Evolutionary conservation across 2,797 vertebrate genomes (phyloP), one percentile per base, ranked within the genome.

Genomic region (Glyptemys insculpta): DNA sequence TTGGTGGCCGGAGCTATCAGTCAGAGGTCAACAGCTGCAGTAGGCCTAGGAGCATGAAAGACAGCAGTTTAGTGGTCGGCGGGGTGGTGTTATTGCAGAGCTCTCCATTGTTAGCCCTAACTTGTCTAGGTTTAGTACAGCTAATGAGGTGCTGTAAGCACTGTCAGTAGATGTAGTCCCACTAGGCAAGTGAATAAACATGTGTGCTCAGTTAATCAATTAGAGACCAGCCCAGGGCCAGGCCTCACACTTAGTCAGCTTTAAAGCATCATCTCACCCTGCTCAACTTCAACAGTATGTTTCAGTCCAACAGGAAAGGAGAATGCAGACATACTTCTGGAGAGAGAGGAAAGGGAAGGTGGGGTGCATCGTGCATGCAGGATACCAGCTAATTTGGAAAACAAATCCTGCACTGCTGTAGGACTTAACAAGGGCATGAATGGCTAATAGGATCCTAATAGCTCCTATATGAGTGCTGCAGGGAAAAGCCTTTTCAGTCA

Each of bases 41-140:
- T 52, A 79, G 59, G 44, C 44, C 49, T 72, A 68, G 50, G 37
- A 90, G 83, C 72, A 21, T 25, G 57, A 44, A 57, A 86, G 41
- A 44, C 50, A 53, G n/a, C 49, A 44, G 57, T 18, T 12, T 0
- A 0, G n/a, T 11, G 25, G 0, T 1, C 76, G 41, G 79, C 29
- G 27, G 81, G 54, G 16, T 8, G 25, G 49, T 37, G 14, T 54
- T 9, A 16, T 15, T 53, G 79, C 79, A 29, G 52, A 41, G 2
- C 11, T 53, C 27, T 53, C 34, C 79, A 37, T 12, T 10, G 52
- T 34, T n/a, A 80, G 11, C 79, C 78, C 50, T 14, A 31, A 25
- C 27, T 27, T 5, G 23, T 37, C 25, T 9, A 25, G 53, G 27
- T 31, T 31, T 27, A 54, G 50, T 44, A 8, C 37, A 57, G 80